Base-by-base conservation (phyloP, 2,888 invertebrate species). In the Erpobdella octoculata region DNA sequence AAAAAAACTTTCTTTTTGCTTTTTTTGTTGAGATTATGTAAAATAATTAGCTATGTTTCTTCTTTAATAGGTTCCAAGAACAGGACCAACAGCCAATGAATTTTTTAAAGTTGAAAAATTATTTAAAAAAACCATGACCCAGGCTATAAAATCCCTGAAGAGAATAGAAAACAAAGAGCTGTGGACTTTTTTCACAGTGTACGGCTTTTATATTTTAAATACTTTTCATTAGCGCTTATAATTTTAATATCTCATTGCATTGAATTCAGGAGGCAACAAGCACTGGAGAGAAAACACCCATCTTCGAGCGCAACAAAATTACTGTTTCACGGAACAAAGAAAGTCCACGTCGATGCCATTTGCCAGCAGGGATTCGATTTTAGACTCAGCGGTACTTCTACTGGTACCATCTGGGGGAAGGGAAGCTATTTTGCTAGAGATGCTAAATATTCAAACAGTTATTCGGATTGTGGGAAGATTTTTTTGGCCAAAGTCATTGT, bases 361-460 rank as follows among this genome's bases (percentile, higher is more conserved):
- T 79, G 77, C 72, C 73, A 75, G 38, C 79, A 79, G 68, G 79
- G 79, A 9, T 80, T 79, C 73, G 79, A 80, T 70, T 79, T 78
- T 70, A 68, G 80, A 6, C 73, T 79, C n/a, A 76, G 76, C 69
- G 80, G 79, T 28, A 73, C 72, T 18, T 71, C 74, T 48, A 41
- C 53, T 28, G 80, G 78, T n/a, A 76, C 77, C 1, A 67, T 70
- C 28, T 76, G 75, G 71, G 79, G 80, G 2, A 77, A 78, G 68
- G 80, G 80, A n/a, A 78, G 77, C 65, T 80, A 79, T 73, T 80
- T 80, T 73, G 77, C 78, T 0, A 73, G 73, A 8, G 75, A 76
- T 67, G 76, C 79, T 0, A 73, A 73, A 59, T 78, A 77, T 48
- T 73, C 72, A 12, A 8, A 18, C 35, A 28, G 15, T 1, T 75